phyloP scores from a whole-genome alignment of 2,797 vertebrate genomes.

The Gephyroberyx darwinii region DNA sequence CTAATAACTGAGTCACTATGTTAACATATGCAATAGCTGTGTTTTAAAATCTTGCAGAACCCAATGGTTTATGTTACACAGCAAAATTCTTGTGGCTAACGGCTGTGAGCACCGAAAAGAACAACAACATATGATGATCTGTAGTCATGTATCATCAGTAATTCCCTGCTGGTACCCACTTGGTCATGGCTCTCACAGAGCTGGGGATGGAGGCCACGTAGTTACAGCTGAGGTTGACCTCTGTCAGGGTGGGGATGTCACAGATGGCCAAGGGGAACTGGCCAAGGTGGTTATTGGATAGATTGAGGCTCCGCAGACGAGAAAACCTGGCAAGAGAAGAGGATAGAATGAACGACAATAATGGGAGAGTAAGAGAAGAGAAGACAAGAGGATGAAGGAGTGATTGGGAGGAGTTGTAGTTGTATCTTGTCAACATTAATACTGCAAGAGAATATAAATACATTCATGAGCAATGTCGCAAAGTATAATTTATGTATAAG shows the following conservation, averaged over 20 bases:
- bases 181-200: slow-evolving; percentile 88
- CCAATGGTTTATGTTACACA: neutral
- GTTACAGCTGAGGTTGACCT: slow-evolving; percentile 97
- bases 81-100: neutral
- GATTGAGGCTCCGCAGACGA: slow-evolving; percentile 95
- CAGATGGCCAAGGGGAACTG: slow-evolving; percentile 91
- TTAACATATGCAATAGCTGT: no score
- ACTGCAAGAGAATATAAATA: slow-evolving; percentile 48
- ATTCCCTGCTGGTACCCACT: slow-evolving; percentile 79
- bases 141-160: neutral
- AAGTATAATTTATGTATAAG: slow-evolving; percentile 22
- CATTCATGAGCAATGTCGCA: slow-evolving; percentile 36
- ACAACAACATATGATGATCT: neutral
- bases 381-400: slow-evolving; percentile 6
- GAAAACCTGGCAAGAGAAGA: slow-evolving; percentile 84
- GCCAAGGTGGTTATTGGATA: slow-evolving; percentile 94
- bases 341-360: neutral
- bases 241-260: slow-evolving; percentile 89
- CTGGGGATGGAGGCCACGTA: slow-evolving; percentile 86
- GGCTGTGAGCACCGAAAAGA: neutral
- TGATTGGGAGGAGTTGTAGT: slow-evolving; percentile 25
- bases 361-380: neutral
- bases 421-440: slow-evolving; percentile 59
- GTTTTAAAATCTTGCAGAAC: no score
- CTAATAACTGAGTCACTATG: no score